Base-by-base conservation (phyloP, 2,888 invertebrate genomes). In the Drosophila macrospina region DNA sequence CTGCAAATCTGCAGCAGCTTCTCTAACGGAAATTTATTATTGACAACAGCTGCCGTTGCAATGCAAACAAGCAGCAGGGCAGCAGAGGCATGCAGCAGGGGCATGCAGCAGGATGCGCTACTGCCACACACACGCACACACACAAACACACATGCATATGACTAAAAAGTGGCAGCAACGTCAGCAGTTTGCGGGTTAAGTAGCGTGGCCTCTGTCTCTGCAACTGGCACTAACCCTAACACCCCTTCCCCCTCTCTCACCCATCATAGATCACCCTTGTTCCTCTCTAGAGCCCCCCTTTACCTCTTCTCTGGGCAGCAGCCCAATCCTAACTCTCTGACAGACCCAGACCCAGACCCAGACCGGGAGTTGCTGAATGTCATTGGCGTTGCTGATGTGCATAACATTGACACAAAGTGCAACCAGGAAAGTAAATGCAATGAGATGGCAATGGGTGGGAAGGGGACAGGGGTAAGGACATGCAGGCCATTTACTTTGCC, bases 11-110 rank as follows among this genome's bases (percentile, higher is more conserved):
- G 82, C 80, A 79, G 80, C 82, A 82, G 89, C 83, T 55, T 55
- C 54, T 88, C 77, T 80, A 81, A 72, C 88, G 89, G 89, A 90
- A 90, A 90, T 89, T 89, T 87, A 88, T 88, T 88, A 89, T 86
- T 88, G 89, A 78, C 88, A 86, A 79, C 80, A 82, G 84, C 89
- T 86, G 85, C 87, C 85, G 88, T 72, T 84, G 87, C 87, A 84
- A 88, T 78, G 80, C 87, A 85, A 85, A 80, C 88, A 86, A 86
- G 71, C 76, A 55, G 51, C 60, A 42, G 20, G 84, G 66, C 76
- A 55, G 51, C 60, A 42, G 47, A 7, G 13, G 39, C 13, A 32
- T 13, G 30, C 28, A 4, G 50, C 45, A 51, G 47, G 10, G 13
- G 39, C 13, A 32, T 13, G 30, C 15, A 4, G 50, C 50, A 51